These are phyloP conservation scores for Trinectes maculatus DNA, from an alignment of 2,113 vertebrate species.

Conservation along the genomic window DNA sequence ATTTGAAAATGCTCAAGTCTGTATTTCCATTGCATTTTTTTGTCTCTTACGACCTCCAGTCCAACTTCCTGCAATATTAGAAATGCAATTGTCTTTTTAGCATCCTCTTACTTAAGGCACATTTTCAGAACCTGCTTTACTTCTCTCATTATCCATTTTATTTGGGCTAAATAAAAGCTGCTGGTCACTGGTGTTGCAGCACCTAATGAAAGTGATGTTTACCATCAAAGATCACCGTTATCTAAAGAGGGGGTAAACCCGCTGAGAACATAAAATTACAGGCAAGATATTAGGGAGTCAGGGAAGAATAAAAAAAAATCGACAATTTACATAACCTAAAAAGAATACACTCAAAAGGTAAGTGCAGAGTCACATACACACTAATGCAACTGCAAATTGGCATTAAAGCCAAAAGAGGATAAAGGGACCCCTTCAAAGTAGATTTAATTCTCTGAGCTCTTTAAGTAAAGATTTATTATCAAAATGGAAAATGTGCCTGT, in stretches of 20 bases:
- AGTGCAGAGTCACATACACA: constrained; percentile 8
- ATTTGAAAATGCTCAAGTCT: constrained; percentile 36
- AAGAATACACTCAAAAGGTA: constrained; percentile 23
- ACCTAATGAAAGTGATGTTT: constrained; percentile 46
- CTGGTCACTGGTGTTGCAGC: constrained; percentile 33
- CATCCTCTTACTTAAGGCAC: constrained; percentile 1
- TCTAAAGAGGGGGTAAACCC: constrained; percentile 30
- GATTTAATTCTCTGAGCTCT: constrained; percentile 21
- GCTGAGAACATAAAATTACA: constrained; percentile 34
- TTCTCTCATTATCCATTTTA: constrained; percentile 37
- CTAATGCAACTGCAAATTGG: constrained; percentile 29
- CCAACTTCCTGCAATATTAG: constrained; percentile 11
- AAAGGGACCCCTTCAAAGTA: constrained; percentile 24
- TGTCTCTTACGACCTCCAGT: constrained; percentile 47
- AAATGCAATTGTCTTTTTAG: constrained; percentile 15
- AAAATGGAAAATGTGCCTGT: constrained; percentile 10
- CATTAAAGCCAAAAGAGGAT: constrained; percentile 11
- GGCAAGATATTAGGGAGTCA: constrained; percentile 12
- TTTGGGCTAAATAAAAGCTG: constrained; percentile 53
- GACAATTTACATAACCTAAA: constrained; percentile 20
- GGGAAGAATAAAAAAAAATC: constrained; percentile 22
- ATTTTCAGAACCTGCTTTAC: constrained; percentile 42
- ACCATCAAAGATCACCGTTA: constrained; percentile 36
- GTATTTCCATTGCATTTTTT: constrained; percentile 31
- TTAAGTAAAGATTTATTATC: constrained; percentile 23